Evolutionary conservation across 2,797 vertebrate genomes (phyloP).

Genomic region (Ptychadena robeensis): DNA sequence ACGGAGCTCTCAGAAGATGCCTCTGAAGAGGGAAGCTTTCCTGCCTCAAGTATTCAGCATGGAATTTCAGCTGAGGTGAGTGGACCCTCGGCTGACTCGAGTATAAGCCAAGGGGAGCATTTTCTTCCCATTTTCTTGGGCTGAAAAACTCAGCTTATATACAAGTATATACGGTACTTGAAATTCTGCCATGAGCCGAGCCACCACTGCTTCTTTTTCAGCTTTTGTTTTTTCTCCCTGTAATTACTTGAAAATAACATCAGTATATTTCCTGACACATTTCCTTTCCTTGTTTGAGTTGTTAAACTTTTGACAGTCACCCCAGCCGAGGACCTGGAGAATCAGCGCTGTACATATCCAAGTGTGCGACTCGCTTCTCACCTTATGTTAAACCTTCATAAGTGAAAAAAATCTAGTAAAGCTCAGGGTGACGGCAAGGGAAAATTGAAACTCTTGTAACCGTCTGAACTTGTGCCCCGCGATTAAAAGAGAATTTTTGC

Average conservation of each 20-base stretch:
- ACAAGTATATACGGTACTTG: too few species aligned
- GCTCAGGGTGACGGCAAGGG: conserved; percentile 65
- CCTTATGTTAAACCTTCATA: conserved; percentile 50
- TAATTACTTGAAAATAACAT: neutral
- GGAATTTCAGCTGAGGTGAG: too few species aligned
- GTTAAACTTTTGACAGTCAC: neutral
- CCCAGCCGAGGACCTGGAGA: neutral
- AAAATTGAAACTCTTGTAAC: conserved; percentile 67
- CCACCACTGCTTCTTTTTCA: neutral
- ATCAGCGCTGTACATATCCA: neutral
- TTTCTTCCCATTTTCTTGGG: too few species aligned
- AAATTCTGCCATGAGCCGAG: neutral
- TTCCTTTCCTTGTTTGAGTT: neutral
- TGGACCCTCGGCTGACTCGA: too few species aligned
- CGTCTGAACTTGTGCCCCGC: conserved; percentile 62
- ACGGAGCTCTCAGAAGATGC: too few species aligned
- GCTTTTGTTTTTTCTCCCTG: neutral
- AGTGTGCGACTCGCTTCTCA: conserved; percentile 25
- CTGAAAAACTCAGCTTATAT: too few species aligned
- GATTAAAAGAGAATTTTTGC: conserved; percentile 67
- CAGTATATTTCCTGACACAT: neutral
- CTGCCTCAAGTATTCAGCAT: too few species aligned
- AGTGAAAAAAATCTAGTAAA: conserved; percentile 60
- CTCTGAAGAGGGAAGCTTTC: too few species aligned
- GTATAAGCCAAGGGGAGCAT: too few species aligned